Conservation (phyloP, 2,113 vertebrate species). For the Megalops atlanticus region DNA sequence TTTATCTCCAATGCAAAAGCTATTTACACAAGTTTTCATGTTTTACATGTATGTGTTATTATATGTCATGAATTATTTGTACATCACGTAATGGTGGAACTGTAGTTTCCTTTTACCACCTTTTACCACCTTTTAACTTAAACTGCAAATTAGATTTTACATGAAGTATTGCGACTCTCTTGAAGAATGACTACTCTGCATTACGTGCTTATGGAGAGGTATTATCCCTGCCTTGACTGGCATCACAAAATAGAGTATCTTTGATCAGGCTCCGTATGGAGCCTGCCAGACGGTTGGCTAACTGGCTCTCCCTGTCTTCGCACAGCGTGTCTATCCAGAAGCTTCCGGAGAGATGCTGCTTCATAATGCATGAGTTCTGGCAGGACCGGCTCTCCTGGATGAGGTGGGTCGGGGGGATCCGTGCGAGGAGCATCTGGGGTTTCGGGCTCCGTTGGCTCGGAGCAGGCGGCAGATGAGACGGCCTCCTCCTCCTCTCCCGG, state of each 20-base stretch:
- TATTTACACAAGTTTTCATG: too few species aligned
- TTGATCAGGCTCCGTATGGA: background rate
- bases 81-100: too few species aligned
- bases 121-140: too few species aligned
- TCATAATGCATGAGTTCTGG: constrained; percentile 93
- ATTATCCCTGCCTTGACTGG: too few species aligned
- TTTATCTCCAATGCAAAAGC: too few species aligned
- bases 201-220: too few species aligned
- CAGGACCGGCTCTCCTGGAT: constrained; percentile 91
- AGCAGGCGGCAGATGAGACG: background rate
- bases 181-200: too few species aligned
- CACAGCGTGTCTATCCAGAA: constrained; percentile 85
- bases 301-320: background rate
- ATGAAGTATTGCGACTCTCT: too few species aligned
- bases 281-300: background rate
- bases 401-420: constrained; percentile 71
- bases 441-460: background rate
- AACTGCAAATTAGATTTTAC: too few species aligned
- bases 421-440: background rate
- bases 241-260: background rate
- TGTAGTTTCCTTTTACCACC: too few species aligned
- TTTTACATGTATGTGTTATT: too few species aligned
- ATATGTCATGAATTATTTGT: too few species aligned
- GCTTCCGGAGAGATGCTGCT: constrained; percentile 78
- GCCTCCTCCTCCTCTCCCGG: background rate